These are phyloP conservation scores for Charina bottae DNA, from an alignment of 2,113 vertebrate genomes.

Conservation along the genomic window DNA sequence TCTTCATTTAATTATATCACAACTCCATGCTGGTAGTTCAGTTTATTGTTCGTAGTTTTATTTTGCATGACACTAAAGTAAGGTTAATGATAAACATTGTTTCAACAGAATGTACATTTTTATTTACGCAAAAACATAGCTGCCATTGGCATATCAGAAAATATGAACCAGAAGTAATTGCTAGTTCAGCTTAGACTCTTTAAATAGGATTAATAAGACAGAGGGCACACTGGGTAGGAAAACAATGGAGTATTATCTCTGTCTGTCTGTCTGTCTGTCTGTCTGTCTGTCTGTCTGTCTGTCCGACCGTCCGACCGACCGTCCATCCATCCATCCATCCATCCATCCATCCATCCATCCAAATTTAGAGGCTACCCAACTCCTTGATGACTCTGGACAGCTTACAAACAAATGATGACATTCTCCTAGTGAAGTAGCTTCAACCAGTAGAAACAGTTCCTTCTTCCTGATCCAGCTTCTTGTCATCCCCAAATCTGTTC, in stretches of 20 bases:
- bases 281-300: too few species aligned
- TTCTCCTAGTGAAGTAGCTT: background rate
- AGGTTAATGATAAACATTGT: background rate
- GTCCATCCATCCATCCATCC: background rate
- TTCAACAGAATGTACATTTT: conserved; percentile 37
- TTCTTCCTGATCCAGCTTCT: background rate
- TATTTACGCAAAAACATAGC: conserved; percentile 15
- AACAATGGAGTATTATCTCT: background rate
- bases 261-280: background rate
- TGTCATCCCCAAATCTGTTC: background rate
- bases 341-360: background rate
- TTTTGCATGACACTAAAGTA: conserved; percentile 28
- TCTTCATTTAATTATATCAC: background rate
- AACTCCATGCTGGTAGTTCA: background rate
- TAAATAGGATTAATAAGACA: conserved; percentile 1
- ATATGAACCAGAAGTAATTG: background rate
- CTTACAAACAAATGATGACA: background rate
- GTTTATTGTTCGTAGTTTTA: conserved; percentile 42
- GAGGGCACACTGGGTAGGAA: background rate
- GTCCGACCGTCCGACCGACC: background rate
- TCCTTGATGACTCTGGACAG: background rate
- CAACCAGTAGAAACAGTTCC: background rate
- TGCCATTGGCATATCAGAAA: background rate
- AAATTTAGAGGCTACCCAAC: background rate
- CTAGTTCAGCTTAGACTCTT: background rate